Evolutionary conservation across 2,797 vertebrate genomes (phyloP), one percentile per base, ranked within the genome.

Genomic region (Acanthiza pusilla): DNA sequence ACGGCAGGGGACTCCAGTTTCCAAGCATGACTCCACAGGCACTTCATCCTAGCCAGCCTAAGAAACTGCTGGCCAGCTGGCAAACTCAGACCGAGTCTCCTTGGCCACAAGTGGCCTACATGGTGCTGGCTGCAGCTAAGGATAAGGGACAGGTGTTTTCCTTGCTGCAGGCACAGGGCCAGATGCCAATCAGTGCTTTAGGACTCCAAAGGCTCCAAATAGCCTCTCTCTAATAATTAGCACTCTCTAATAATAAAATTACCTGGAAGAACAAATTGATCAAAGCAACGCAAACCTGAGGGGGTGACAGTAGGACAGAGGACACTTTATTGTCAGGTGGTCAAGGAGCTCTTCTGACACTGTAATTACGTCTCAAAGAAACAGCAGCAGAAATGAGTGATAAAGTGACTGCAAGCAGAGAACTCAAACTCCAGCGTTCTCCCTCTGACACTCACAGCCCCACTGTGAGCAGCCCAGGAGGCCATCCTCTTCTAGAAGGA

Each of bases 221-320:
- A 87, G 40, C 55, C 15, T 32, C 47, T 53, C 45, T 85, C 61
- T 34, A n/a, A n/a, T 50, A 63, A 78, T 65, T 20, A 85, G 45
- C 19, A n/a, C 48, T 82, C 43, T 67, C 72, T 40, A 43, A 40
- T 51, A 65, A 70, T 55, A 40, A 74, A 87, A 70, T 16, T 27
- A 89, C 19, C 51, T 38, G 14, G 51, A 91, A 81, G 32, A 73
- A 51, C 36, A 85, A 84, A 32, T 7, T 72, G 73, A 73, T 58
- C 82, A 93, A 88, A 85, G 79, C 68, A 89, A 89, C 9, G 40
- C 83, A 86, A 68, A 79, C 45, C 71, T 84, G 67, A 91, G 18
- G 30, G 63, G 57, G n/a, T 47, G n/a, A 61, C 55, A 76, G 51
- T 10, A 73, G 66, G 89, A 80, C 17, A 91, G 45, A 17, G n/a